Base-by-base conservation (phyloP, 2,888 invertebrate species). In the Melanostoma scalare region DNA sequence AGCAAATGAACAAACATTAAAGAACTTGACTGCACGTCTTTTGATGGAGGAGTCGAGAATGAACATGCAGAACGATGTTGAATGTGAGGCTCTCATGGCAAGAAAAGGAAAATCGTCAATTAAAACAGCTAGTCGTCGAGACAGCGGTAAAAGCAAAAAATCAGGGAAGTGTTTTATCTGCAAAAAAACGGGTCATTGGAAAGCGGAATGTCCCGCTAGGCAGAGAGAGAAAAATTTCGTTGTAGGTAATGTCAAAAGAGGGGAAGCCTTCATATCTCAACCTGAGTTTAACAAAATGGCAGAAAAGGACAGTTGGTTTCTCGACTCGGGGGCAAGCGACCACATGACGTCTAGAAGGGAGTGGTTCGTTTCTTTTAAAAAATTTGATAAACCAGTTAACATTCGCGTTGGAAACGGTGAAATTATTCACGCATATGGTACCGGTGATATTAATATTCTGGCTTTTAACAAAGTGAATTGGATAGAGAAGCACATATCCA, bases 311-410 rank as follows among this genome's bases (percentile, higher is more conserved):
- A 56, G 68, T 31, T 85, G 86, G 85, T 84, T 52, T 72, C 48
- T 85, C n/a, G 86, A 86, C 56, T 78, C 76, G 6, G 85, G 79
- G n/a, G 80, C 86, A 1, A 86, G 82, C 35, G 76, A 85, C 30
- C 86, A 86, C 53, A 85, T 86, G 82, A 63, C 55, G 2, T 60
- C 44, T 31, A n/a, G 36, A 35, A 52, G 36, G 46, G 52, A 67
- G 3, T 74, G 75, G 53, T 75, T 38, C 2, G 31, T 42, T 30
- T 44, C 48, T 44, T 68, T 31, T 33, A n/a, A n/a, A n/a, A n/a
- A 50, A 52, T 68, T 75, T 68, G 55, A 69, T 4, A 53, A 46
- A 31, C 61, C 68, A n/a, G 10, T 76, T 4, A 40, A 40, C 20
- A 55, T 76, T 53, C 61, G 76, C 6, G 30, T 68, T 38, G 79